Evolutionary conservation across 2,797 vertebrate genomes (phyloP).

Genomic region (Otus scops): DNA sequence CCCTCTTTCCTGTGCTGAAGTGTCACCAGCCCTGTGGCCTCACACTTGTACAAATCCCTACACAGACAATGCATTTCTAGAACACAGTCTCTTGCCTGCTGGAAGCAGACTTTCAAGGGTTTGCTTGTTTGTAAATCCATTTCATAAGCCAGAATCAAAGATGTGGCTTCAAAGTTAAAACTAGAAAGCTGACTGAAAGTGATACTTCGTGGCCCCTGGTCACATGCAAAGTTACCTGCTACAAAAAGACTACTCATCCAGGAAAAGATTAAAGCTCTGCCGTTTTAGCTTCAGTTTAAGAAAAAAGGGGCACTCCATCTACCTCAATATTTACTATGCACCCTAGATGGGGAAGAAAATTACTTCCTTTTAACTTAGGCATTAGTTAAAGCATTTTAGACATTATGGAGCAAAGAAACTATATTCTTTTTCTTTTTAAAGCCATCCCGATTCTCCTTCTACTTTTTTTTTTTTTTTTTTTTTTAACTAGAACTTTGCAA

Average conservation of each 20-base stretch:
- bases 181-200: background rate
- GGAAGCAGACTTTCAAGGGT: background rate
- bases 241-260: background rate
- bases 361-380: background rate
- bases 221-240: background rate
- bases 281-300: background rate
- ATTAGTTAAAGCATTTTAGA: background rate
- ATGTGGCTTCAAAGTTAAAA: background rate
- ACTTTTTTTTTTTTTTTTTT: background rate
- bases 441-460: background rate
- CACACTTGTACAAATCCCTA: background rate
- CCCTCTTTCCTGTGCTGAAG: background rate
- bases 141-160: background rate
- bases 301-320: background rate
- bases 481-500: background rate
- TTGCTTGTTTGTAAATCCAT: background rate
- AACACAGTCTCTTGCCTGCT: background rate
- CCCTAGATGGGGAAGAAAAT: background rate
- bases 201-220: background rate
- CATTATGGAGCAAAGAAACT: background rate
- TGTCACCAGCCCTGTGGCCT: background rate
- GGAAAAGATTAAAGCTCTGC: background rate
- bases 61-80: accelerated
- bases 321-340: background rate
- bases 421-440: background rate